Percentiles rank a stretch among this genome's conserved stretches.
Evolutionary conservation across 37 sponge, comb jelly and placozoan genomes (phyloP).

Genomic region (Beroe ovata): DNA sequence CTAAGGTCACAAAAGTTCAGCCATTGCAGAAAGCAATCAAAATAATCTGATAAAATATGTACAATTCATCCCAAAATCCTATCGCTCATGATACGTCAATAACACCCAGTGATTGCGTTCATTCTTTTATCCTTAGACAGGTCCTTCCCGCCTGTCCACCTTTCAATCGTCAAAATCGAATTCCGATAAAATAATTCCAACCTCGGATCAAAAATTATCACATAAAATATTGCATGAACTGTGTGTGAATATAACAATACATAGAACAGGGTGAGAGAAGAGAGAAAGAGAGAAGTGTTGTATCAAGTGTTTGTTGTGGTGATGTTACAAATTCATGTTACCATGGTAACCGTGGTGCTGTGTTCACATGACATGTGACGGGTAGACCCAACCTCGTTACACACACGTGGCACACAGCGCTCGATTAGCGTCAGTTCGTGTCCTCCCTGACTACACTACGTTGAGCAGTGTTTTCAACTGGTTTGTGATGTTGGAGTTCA

Average conservation of each 20-base stretch:
- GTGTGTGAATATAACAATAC: background rate
- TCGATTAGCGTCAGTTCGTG: too few species aligned
- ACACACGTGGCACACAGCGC: too few species aligned
- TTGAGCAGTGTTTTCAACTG: slow-evolving; percentile 49
- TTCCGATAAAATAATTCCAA: background rate
- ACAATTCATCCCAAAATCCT: slow-evolving; percentile 58
- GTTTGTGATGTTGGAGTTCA: slow-evolving; percentile 21
- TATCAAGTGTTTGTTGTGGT: slow-evolving; percentile 51
- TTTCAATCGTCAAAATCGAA: background rate
- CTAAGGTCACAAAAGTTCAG: background rate
- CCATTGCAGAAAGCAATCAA: background rate
- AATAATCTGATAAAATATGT: slow-evolving; percentile 55
- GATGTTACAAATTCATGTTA: slow-evolving; percentile 6
- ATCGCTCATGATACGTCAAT: background rate
- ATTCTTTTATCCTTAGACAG: background rate
- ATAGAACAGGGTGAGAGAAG: slow-evolving; percentile 18
- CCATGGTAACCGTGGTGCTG: slow-evolving; percentile 33
- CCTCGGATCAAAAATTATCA: background rate
- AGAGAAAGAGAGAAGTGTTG: background rate
- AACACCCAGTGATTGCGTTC: background rate
- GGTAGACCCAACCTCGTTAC: too few species aligned
- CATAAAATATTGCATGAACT: background rate
- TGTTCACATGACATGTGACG: too few species aligned
- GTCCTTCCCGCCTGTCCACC: background rate
- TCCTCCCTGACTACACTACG: slow-evolving; percentile 12